Evolutionary conservation across 2,888 invertebrate genomes (phyloP).

Genomic region (Cerastis rubricosa): DNA sequence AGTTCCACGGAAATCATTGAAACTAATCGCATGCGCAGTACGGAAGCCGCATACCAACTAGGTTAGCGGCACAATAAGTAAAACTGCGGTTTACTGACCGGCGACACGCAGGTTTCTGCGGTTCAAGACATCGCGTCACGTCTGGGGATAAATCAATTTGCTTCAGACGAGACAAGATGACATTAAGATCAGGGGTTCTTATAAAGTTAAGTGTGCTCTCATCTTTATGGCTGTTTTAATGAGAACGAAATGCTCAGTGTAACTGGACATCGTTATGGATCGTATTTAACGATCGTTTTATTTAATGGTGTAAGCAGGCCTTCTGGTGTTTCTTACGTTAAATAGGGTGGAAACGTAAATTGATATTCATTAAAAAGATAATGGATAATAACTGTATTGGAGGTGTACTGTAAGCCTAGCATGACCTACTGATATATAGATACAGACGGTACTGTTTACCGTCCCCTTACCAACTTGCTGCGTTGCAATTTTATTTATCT

Average conservation of each 20-base stretch:
- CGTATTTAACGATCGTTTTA: slow-evolving; percentile 22
- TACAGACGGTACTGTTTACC: not conserved
- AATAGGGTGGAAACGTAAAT: not conserved
- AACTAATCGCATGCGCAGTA: slow-evolving; percentile 58
- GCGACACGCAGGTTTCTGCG: slow-evolving; percentile 59
- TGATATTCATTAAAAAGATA: slow-evolving; percentile 1
- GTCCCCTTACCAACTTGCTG: not conserved
- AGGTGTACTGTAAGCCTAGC: not conserved
- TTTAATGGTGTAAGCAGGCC: slow-evolving; percentile 19
- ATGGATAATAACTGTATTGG: slow-evolving; percentile 1
- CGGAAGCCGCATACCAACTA: slow-evolving; percentile 69
- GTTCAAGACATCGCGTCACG: slow-evolving; percentile 38
- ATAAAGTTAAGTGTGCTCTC: slow-evolving; percentile 20
- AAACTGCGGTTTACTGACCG: slow-evolving; percentile 56
- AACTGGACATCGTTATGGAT: slow-evolving; percentile 26
- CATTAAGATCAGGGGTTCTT: slow-evolving; percentile 12
- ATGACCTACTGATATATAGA: not conserved
- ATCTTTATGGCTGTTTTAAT: slow-evolving; percentile 26
- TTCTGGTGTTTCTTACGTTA: not conserved
- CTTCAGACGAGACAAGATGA: slow-evolving; percentile 27
- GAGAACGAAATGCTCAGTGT: slow-evolving; percentile 13
- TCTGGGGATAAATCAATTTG: slow-evolving; percentile 44
- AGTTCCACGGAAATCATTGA: slow-evolving; percentile 50
- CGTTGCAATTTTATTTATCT: not conserved
- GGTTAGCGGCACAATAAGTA: slow-evolving; percentile 64